Evolutionary conservation across 2,888 invertebrate genomes (phyloP).

Genomic region (Drosophila nr. perissopoda): DNA sequence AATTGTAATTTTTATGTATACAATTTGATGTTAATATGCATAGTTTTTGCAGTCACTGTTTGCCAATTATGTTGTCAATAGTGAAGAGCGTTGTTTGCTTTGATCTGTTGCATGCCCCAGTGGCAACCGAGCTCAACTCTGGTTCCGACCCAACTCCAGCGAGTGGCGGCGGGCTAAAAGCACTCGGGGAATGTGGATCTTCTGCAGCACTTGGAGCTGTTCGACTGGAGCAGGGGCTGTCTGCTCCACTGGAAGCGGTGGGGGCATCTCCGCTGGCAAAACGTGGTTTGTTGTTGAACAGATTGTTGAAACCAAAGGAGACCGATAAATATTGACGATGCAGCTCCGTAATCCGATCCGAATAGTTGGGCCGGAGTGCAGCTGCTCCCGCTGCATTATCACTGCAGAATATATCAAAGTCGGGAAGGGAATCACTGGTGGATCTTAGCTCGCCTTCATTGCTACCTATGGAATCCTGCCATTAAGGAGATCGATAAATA

Average conservation of each 20-base stretch:
- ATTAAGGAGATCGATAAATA: not conserved
- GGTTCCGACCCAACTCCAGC: not conserved
- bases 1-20: not conserved
- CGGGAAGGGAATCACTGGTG: slow-evolving; percentile 49
- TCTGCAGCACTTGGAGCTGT: slow-evolving; percentile 48
- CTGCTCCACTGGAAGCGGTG: slow-evolving; percentile 11
- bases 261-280: slow-evolving; percentile 29
- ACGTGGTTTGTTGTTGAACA: slow-evolving; percentile 70
- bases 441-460: slow-evolving; percentile 59
- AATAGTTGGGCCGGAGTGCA: slow-evolving; percentile 78
- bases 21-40: not conserved
- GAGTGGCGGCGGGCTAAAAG: slow-evolving; percentile 69
- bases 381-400: slow-evolving; percentile 33
- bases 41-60: slow-evolving; percentile 64
- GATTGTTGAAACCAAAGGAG: slow-evolving; percentile 83
- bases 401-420: slow-evolving; percentile 68
- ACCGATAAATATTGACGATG: slow-evolving; percentile 84
- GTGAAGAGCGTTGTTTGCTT: slow-evolving; percentile 79
- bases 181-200: slow-evolving; percentile 77
- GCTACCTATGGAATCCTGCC: slow-evolving; percentile 56
- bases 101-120: slow-evolving; percentile 41
- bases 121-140: slow-evolving; percentile 3
- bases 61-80: slow-evolving; percentile 84
- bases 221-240: slow-evolving; percentile 57
- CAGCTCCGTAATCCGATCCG: slow-evolving; percentile 84